Evolutionary conservation across 2,888 invertebrate genomes (phyloP).

Genomic region (Euproctis similis): DNA sequence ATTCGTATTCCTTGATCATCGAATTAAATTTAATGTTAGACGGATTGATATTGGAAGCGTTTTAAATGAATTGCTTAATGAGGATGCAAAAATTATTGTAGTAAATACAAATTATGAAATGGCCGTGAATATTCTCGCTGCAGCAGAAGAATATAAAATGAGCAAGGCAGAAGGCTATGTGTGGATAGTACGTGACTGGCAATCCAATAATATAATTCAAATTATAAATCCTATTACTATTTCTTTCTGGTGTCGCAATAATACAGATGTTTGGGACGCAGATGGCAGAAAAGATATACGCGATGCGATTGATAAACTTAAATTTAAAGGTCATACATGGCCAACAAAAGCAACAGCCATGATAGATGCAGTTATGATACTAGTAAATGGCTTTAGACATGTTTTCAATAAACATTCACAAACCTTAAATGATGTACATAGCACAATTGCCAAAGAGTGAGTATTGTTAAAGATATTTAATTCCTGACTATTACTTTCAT

Average conservation of each 20-base stretch:
- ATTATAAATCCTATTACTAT: constrained; percentile 2
- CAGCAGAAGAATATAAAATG: constrained; percentile 4
- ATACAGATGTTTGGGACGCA: not conserved
- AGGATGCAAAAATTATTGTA: constrained; percentile 5
- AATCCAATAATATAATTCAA: not conserved
- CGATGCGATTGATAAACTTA: not conserved
- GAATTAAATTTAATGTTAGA: not conserved
- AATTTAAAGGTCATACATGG: not conserved
- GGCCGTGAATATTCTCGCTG: constrained; percentile 2
- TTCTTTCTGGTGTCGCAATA: constrained; percentile 2
- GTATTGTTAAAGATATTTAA: not conserved
- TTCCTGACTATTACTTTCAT: no score
- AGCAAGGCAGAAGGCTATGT: constrained; percentile 1
- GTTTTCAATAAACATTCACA: constrained; percentile 2
- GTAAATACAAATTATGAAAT: constrained; percentile 4
- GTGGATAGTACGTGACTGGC: constrained; percentile 7
- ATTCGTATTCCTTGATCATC: constrained; percentile 1
- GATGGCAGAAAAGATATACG: not conserved
- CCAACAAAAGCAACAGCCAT: constrained; percentile 2
- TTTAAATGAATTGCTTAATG: not conserved
- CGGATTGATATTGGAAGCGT: not conserved
- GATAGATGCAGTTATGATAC: constrained; percentile 1
- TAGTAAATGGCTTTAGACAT: not conserved
- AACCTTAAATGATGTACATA: constrained; percentile 3
- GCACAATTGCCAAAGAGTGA: constrained; percentile 1